phyloP scores from a whole-genome alignment of 2,888 invertebrate species.

The Beris morrisii region DNA sequence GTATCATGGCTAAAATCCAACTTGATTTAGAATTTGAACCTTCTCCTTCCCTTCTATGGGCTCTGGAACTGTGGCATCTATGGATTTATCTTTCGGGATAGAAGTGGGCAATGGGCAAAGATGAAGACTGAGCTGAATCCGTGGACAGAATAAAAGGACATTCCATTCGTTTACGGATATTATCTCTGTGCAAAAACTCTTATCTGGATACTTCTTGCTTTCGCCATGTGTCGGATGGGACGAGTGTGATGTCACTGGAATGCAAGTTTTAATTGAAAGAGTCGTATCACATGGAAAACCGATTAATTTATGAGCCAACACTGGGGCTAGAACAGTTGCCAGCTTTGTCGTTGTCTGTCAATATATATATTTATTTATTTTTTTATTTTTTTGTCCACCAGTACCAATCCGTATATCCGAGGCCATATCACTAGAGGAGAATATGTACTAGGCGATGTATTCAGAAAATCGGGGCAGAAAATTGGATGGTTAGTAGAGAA shows the following conservation, averaged over 20 bases:
- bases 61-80: too few relatives aligned
- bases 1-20: too few relatives aligned
- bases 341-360: too few relatives aligned
- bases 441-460: too few relatives aligned
- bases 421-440: too few relatives aligned
- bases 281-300: conserved; percentile 28
- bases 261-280: conserved; percentile 30
- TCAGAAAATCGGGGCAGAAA: background rate
- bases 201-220: background rate
- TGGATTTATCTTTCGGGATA: too few relatives aligned
- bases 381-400: too few relatives aligned
- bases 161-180: background rate
- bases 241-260: conserved; percentile 3
- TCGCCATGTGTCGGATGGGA: background rate
- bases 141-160: background rate
- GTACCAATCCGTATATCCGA: too few relatives aligned
- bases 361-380: too few relatives aligned
- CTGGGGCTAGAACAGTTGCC: background rate
- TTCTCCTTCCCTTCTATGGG: too few relatives aligned
- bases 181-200: background rate
- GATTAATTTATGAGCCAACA: conserved; percentile 28
- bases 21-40: too few relatives aligned
- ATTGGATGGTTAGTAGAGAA: background rate
- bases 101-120: too few relatives aligned
- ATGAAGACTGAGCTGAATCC: background rate